A percentile compares a stretch with the other conserved stretches of the same genome.
Evolutionary conservation across 2,888 invertebrate species (phyloP).

Genomic region (Acheta domesticus): DNA sequence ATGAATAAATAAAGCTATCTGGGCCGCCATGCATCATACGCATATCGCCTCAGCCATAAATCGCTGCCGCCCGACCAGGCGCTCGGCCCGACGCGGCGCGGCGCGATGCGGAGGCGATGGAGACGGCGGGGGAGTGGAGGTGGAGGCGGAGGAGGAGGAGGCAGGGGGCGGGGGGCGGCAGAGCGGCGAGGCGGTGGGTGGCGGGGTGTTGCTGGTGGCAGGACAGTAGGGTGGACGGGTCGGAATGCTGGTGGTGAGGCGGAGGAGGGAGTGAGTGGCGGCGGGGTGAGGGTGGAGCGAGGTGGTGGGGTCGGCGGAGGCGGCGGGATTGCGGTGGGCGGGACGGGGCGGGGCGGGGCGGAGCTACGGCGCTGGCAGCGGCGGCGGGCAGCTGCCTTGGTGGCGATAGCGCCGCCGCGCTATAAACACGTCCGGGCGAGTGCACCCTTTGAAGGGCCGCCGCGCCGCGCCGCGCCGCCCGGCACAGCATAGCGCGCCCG

Average conservation of each 20-base stretch:
- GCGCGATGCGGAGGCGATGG: constrained; percentile 29
- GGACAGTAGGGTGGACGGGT: too few relatives aligned
- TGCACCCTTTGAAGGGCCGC: constrained; percentile 4
- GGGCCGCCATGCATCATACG: constrained; percentile 57
- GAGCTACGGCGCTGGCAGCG: too few relatives aligned
- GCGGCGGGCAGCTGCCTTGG: not conserved
- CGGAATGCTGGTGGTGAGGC: too few relatives aligned
- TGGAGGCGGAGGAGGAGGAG: too few relatives aligned
- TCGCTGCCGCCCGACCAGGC: not conserved
- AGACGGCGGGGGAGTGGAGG: not conserved
- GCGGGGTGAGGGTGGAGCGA: too few relatives aligned
- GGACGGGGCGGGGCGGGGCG: constrained; percentile 27
- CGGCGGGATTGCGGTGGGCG: constrained; percentile 26
- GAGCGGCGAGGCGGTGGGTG: too few relatives aligned
- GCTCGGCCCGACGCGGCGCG: constrained; percentile 32
- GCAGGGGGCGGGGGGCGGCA: too few relatives aligned
- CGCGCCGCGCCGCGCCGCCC: not conserved
- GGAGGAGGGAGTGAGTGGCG: too few relatives aligned
- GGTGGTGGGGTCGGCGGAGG: too few relatives aligned
- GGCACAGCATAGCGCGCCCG: not conserved
- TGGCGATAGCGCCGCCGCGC: constrained; percentile 1
- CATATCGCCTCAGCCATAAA: not conserved
- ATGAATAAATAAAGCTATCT: constrained; percentile 63
- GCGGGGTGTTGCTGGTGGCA: too few relatives aligned
- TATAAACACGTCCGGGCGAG: not conserved